Base-by-base conservation (phyloP, 2,888 invertebrate genomes). In the Calameuta idolon region DNA sequence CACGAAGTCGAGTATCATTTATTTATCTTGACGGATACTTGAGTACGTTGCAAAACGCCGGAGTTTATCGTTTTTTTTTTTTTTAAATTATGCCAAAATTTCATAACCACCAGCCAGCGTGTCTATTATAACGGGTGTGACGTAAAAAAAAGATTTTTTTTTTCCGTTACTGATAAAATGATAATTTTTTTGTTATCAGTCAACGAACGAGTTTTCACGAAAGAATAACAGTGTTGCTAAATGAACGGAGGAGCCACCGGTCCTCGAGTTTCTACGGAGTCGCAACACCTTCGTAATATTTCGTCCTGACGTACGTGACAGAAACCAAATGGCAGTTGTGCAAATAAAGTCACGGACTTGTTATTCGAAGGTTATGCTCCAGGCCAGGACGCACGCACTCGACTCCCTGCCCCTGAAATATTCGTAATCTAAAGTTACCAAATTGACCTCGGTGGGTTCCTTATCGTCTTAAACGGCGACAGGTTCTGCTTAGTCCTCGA, bases 401-500 rank as follows among this genome's bases (percentile, higher is more conserved):
- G 40, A 40, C 40, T 55, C 23, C 55, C 55, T 55, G 55, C 23
- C 55, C 23, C 55, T 55, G 55, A 55, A 55, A 55, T 55, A 23
- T 23, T 23, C 55, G 2, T 55, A 55, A 55, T 55, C 55, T 55
- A 74, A 35, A 37, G 74, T 74, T 74, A 74, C 74, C 74, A 34
- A 74, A 74, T 74, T 34, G 74, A 37, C 34, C 74, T 30, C 74
- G 34, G 34, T 23, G 15, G 55, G 55, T 23, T 34, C 34, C 35
- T 74, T 74, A 35, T 37, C 34, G 74, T 5, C 35, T 33, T 35
- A 35, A 35, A 34, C 73, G 33, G 12, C 69, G 69, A 15, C 68
- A 69, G 74, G 73, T 73, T 74, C 69, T 40, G 69, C 76, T 74
- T 78, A 78, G 79, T 73, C 73, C 76, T 69, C 76, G 35, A 79